Conservation (phyloP, 1,140 invertebrate species). For the Drosophila kikkawai region DNA sequence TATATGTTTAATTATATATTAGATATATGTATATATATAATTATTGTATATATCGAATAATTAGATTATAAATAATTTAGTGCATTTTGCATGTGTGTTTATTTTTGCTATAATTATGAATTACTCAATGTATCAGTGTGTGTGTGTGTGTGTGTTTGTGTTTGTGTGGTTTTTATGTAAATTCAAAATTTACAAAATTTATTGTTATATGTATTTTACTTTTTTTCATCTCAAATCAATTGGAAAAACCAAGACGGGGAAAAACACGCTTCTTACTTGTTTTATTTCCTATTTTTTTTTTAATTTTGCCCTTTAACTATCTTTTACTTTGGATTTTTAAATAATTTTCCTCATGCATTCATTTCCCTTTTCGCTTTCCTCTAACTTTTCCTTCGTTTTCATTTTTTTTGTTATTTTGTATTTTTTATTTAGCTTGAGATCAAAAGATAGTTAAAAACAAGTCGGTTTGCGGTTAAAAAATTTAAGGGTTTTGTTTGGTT, state of each 20-base stretch:
- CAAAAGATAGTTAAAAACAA: slow-evolving; percentile 82
- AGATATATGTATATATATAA: slow-evolving; percentile 34
- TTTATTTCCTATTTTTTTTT: slow-evolving; percentile 14
- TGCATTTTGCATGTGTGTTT: slow-evolving; percentile 55
- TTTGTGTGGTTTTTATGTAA: slow-evolving; percentile 59
- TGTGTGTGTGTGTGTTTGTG: slow-evolving; percentile 23
- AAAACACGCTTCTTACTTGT: slow-evolving; percentile 28
- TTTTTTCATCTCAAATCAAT: slow-evolving; percentile 4
- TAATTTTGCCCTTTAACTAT: slow-evolving; percentile 61
- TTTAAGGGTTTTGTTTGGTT: slow-evolving; percentile 13
- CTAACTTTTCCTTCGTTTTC: slow-evolving; percentile 9
- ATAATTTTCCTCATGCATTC: slow-evolving; percentile 26
- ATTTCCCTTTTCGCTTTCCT: slow-evolving; percentile 1
- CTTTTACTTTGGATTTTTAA: slow-evolving; percentile 77
- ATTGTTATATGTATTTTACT: slow-evolving; percentile 70
- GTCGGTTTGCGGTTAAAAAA: slow-evolving; percentile 29
- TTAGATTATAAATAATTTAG: slow-evolving; percentile 63
- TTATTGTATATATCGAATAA: slow-evolving; percentile 42
- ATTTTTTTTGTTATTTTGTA: slow-evolving; percentile 15
- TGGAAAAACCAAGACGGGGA: slow-evolving; percentile 22
- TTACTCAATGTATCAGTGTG: slow-evolving; percentile 46
- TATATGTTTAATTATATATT: slow-evolving; percentile 27
- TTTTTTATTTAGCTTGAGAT: slow-evolving; percentile 71
- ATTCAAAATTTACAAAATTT: slow-evolving; percentile 81
- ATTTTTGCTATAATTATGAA: slow-evolving; percentile 61